Conservation (phyloP, 2,113 vertebrate genomes). For the Pyrgilauda ruficollis region DNA sequence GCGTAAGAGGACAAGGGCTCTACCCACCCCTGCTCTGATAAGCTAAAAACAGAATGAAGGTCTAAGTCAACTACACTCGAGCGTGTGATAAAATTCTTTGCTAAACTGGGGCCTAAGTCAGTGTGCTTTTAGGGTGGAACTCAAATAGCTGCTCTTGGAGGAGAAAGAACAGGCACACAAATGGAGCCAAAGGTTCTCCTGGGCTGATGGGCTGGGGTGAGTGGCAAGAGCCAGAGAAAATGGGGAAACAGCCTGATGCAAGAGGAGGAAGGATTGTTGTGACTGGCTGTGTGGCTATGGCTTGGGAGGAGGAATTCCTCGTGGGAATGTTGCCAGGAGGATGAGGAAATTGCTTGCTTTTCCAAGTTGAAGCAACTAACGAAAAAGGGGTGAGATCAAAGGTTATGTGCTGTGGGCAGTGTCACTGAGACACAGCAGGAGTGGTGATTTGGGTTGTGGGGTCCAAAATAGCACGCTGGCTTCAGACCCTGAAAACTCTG, state of each 20-base stretch:
- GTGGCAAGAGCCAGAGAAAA: not conserved
- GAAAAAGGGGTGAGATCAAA: not conserved
- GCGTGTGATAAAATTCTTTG: conserved; percentile 40
- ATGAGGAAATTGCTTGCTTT: conserved; percentile 30
- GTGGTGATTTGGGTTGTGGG: not conserved
- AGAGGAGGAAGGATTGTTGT: not conserved
- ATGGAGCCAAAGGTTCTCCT: not conserved
- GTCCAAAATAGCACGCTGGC: not conserved
- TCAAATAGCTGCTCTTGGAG: conserved; percentile 6
- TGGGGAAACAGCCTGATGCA: not conserved
- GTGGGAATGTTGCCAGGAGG: not conserved
- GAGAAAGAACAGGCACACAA: not conserved
- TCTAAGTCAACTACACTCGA: not conserved
- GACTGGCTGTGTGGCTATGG: not conserved
- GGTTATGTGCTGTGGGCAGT: not conserved
- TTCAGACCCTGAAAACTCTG: not conserved
- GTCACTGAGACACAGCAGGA: not conserved
- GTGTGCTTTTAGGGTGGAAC: conserved; percentile 24
- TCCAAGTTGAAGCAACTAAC: not conserved
- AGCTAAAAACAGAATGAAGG: conserved; percentile 14
- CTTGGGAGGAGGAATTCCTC: conserved; percentile 30
- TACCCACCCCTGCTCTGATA: not conserved
- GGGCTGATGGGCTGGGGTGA: not conserved
- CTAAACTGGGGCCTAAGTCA: conserved; percentile 43
- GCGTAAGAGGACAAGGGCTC: not conserved